These are phyloP conservation scores for Seira musarum DNA, from an alignment of 2,888 invertebrate species.

Conservation along the genomic window DNA sequence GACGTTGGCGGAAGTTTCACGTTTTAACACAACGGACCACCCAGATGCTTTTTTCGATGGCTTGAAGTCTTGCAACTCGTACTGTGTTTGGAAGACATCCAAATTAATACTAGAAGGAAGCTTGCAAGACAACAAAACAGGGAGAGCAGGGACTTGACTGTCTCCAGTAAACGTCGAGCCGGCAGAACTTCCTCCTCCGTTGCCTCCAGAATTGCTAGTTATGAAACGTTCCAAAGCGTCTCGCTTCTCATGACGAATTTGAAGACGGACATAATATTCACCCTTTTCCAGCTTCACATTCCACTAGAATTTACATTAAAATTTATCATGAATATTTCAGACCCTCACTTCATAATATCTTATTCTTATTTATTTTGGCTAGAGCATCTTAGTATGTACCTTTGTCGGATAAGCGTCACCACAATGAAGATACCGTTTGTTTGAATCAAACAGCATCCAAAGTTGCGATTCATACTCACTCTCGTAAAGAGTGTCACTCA, in stretches of 20 bases:
- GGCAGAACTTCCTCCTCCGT: conserved; percentile 35
- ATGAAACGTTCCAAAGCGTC: conserved; percentile 54
- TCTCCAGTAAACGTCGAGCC: conserved; percentile 53
- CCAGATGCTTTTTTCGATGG: conserved; percentile 80
- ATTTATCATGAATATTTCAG: conserved; percentile 24
- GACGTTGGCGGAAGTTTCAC: conserved; percentile 80
- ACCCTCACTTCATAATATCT: neutral
- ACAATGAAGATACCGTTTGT: conserved; percentile 84
- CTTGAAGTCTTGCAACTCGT: conserved; percentile 66
- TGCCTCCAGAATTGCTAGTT: conserved; percentile 44
- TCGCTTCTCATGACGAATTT: conserved; percentile 86
- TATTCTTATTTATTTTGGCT: too few species aligned
- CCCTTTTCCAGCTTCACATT: conserved; percentile 94
- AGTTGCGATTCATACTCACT: conserved; percentile 96
- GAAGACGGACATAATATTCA: conserved; percentile 89
- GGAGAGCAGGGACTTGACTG: conserved; percentile 62
- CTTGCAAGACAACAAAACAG: conserved; percentile 82
- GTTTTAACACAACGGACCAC: conserved; percentile 75
- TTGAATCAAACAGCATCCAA: conserved; percentile 95
- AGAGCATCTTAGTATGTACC: too few species aligned
- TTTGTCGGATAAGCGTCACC: conserved; percentile 81
- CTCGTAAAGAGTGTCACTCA: conserved; percentile 94
- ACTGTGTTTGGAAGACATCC: conserved; percentile 80
- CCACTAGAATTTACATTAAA: conserved; percentile 77
- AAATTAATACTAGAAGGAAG: conserved; percentile 80